Conservation (phyloP, 2,888 invertebrate genomes). For the Ferrisia virgata region DNA sequence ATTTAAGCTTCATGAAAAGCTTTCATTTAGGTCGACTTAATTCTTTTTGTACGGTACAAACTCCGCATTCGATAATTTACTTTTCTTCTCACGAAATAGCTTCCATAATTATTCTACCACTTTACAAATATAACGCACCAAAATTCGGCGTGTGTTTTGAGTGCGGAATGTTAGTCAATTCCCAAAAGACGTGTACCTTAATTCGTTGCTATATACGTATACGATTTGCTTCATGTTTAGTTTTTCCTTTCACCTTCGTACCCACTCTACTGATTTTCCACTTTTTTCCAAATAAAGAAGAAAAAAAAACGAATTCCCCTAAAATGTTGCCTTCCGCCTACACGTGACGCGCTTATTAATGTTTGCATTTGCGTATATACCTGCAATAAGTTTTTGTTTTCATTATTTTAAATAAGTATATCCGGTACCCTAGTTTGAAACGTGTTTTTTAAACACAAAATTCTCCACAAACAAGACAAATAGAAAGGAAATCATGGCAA, state of each 20-base stretch:
- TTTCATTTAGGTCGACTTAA: slow-evolving; percentile 19
- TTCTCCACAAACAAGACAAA: no score
- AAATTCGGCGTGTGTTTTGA: background rate
- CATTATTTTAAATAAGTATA: no score
- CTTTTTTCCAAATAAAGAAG: background rate
- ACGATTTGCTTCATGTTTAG: background rate
- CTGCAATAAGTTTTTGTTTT: background rate
- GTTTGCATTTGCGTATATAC: background rate
- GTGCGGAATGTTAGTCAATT: background rate
- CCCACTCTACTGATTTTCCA: background rate
- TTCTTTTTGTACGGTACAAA: background rate
- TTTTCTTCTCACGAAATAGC: background rate
- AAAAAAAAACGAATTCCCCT: no score
- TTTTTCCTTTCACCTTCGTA: background rate
- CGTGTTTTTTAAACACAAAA: no score
- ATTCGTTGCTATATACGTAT: background rate
- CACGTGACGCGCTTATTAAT: background rate
- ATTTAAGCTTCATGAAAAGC: slow-evolving; percentile 13
- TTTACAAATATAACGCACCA: background rate
- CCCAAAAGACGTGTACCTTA: background rate
- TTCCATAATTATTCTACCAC: background rate
- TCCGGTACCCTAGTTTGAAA: no score
- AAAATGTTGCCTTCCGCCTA: background rate
- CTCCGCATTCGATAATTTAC: background rate
- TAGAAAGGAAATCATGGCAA: no score